phyloP scores from a whole-genome alignment of 1,140 invertebrate genomes.

The Drosophila ficusphila region DNA sequence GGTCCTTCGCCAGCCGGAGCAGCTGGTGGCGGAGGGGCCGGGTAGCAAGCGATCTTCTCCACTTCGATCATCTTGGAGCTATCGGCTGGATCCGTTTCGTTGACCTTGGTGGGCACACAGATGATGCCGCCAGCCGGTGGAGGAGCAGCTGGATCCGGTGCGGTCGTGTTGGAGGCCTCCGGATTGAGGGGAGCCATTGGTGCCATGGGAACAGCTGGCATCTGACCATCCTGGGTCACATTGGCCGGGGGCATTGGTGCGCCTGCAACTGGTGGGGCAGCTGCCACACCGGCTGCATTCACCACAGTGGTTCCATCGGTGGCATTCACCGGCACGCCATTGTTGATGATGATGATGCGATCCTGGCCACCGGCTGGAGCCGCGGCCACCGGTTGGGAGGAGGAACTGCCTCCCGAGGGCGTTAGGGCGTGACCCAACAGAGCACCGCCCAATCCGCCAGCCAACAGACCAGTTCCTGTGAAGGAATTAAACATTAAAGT shows the following conservation, averaged over 20 bases:
- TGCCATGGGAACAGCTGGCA: conserved; percentile 35
- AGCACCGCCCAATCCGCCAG: conserved; percentile 75
- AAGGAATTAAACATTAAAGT: not conserved
- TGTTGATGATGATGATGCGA: conserved; percentile 81
- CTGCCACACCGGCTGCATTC: conserved; percentile 60
- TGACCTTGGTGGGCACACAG: conserved; percentile 75
- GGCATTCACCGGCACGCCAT: conserved; percentile 70
- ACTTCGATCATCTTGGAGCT: conserved; percentile 74
- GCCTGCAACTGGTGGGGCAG: conserved; percentile 28
- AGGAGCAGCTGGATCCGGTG: conserved; percentile 37
- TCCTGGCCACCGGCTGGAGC: conserved; percentile 62
- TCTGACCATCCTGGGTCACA: conserved; percentile 30
- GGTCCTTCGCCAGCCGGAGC: conserved; percentile 54
- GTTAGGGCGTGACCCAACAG: conserved; percentile 73
- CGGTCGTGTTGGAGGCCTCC: conserved; percentile 84
- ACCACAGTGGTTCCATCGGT: conserved; percentile 74
- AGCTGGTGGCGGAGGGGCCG: conserved; percentile 68
- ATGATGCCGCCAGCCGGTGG: conserved; percentile 73
- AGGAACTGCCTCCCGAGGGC: conserved; percentile 52
- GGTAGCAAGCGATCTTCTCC: conserved; percentile 81
- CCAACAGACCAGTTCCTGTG: conserved; percentile 70
- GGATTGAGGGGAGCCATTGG: conserved; percentile 54
- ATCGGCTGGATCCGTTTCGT: conserved; percentile 78
- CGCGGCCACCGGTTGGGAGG: conserved; percentile 47
- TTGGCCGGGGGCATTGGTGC: conserved; percentile 11